Conservation (phyloP, 2,113 vertebrate species). For the Leuciscus idus region DNA sequence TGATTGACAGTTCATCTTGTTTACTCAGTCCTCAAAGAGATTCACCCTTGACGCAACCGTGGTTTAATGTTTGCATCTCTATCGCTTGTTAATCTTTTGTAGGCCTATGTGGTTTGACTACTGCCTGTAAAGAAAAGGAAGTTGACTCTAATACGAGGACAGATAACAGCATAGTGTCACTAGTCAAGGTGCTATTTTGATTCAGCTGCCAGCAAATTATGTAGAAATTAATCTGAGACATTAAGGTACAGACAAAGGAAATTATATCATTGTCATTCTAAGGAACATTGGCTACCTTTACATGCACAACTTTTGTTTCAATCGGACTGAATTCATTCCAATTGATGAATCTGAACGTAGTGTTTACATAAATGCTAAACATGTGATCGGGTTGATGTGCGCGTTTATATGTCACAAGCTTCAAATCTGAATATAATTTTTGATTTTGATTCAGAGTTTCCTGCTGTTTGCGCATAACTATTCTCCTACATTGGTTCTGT, state of each 20-base stretch:
- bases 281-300: neutral
- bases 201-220: neutral
- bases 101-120: neutral
- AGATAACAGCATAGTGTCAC: neutral
- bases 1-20: neutral
- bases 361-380: too few species aligned
- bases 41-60: neutral
- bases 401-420: too few species aligned
- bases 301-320: too few species aligned
- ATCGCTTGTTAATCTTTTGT: neutral
- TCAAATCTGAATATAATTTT: too few species aligned
- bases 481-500: too few species aligned
- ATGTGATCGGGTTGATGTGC: too few species aligned
- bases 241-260: neutral
- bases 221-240: neutral
- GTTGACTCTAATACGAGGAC: neutral
- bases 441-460: too few species aligned
- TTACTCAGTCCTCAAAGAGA: neutral
- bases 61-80: neutral
- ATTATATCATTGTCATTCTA: neutral
- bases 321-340: too few species aligned
- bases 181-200: neutral
- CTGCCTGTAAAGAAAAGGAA: slow-evolving; percentile 1
- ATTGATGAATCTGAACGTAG: too few species aligned
- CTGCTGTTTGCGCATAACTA: too few species aligned